phyloP scores from a whole-genome alignment of 2,113 vertebrate species.

The Pithys albifrons region DNA sequence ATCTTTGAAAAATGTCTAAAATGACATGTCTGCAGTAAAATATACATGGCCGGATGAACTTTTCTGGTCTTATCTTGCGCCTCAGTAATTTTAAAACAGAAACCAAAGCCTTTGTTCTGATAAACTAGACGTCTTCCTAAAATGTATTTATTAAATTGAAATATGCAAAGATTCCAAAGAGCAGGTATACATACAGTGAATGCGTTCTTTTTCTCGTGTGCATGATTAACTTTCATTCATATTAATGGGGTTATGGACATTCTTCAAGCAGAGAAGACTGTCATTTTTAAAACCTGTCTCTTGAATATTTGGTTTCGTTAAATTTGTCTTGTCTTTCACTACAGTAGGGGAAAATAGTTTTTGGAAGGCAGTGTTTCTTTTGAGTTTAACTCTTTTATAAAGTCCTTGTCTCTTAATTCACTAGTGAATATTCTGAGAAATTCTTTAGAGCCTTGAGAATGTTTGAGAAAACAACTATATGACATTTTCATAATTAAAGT shows the following conservation, averaged over 20 bases:
- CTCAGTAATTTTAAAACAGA: slow-evolving; percentile 79
- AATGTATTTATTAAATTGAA: slow-evolving; percentile 73
- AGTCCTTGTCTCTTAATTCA: not conserved
- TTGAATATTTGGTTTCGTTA: slow-evolving; percentile 39
- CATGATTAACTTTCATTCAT: slow-evolving; percentile 68
- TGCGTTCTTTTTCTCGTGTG: slow-evolving; percentile 48
- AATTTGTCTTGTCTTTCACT: slow-evolving; percentile 43
- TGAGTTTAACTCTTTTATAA: not conserved
- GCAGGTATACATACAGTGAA: slow-evolving; percentile 24
- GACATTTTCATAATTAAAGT: not conserved
- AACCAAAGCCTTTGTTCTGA: slow-evolving; percentile 72
- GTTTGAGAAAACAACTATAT: not conserved
- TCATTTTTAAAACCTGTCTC: slow-evolving; percentile 54
- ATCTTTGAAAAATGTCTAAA: slow-evolving; percentile 80
- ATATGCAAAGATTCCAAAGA: slow-evolving; percentile 55
- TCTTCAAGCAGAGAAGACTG: slow-evolving; percentile 40
- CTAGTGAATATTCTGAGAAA: not conserved
- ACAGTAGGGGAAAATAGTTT: slow-evolving; percentile 2
- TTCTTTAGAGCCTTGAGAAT: not conserved
- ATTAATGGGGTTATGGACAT: slow-evolving; percentile 12
- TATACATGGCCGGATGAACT: slow-evolving; percentile 78
- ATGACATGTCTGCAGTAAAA: slow-evolving; percentile 80
- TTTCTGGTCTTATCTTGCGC: slow-evolving; percentile 72
- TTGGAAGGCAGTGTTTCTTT: not conserved
- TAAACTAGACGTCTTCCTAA: slow-evolving; percentile 66